Base-by-base conservation (phyloP, 1,140 invertebrate genomes). In the Vanessa atalanta region DNA sequence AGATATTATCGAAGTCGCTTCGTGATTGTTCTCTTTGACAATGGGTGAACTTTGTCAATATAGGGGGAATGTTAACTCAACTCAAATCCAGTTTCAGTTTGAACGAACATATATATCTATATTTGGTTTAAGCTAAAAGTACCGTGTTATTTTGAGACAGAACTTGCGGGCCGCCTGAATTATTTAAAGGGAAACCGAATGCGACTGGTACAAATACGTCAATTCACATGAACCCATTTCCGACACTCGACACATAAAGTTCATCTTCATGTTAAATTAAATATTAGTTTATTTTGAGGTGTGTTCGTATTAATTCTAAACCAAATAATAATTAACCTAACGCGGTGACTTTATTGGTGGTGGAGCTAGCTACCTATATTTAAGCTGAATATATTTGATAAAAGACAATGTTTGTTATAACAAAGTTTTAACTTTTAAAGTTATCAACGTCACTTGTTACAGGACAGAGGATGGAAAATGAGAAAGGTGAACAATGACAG, bases 381-480 rank as follows among this genome's bases (percentile, higher is more conserved):
- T 43, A 31, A n/a, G n/a, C 16, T n/a, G 13, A 37, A 20, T 11
- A 8, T 37, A 47, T 55, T 37, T 47, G 60, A 20, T 9, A 9
- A 53, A 53, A 53, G 37, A 5, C 53, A 23, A 2, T 57, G 50
- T 57, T 57, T 57, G 53, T 11, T 16, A 31, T 60, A 16, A 60
- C n/a, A 47, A 20, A 16, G 16, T 69, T 69, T 26, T 61, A 60
- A 70, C 7, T 48, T 68, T 26, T 68, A 68, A 55, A 43, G 15
- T 47, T 66, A 23, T 71, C 53, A 53, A 72, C 53, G 14, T 76
- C 53, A 70, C 73, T 90, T 92, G 86, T 91, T 92, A 48, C 88
- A 92, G 90, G 82, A 85, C 78, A 84, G 82, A 89, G 77, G 82
- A 92, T 92, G 90, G 89, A 92, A 89, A 88, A 92, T 92, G 90